These are phyloP conservation scores for Colaptes auratus DNA, from an alignment of 2,113 vertebrate species.

Conservation along the genomic window DNA sequence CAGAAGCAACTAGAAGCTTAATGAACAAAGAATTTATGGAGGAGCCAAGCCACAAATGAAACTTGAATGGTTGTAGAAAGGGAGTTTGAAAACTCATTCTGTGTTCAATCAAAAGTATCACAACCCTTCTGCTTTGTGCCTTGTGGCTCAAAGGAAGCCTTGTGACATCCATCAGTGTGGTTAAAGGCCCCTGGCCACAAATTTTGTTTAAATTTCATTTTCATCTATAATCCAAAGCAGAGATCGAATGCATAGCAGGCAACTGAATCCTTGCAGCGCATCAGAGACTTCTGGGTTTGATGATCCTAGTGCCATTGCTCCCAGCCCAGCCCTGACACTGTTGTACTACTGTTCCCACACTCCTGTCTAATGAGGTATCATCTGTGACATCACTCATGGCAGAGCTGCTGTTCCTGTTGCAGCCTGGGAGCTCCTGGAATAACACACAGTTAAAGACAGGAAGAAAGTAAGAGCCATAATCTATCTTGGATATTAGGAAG, in stretches of 20 bases:
- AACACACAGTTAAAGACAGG: slow-evolving; percentile 72
- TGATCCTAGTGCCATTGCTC: slow-evolving; percentile 35
- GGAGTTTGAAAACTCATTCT: slow-evolving; percentile 62
- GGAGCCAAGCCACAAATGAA: slow-evolving; percentile 65
- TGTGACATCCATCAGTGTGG: slow-evolving; percentile 56
- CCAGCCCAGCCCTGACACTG: slow-evolving; percentile 46
- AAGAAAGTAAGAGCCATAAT: neutral
- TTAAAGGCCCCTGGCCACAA: slow-evolving; percentile 43
- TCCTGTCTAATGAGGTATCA: slow-evolving; percentile 15
- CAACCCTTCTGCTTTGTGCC: slow-evolving; percentile 28
- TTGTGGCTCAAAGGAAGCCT: slow-evolving; percentile 14
- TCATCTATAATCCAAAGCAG: slow-evolving; percentile 67
- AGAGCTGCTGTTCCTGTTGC: neutral
- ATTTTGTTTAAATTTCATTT: slow-evolving; percentile 58
- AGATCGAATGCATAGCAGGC: slow-evolving; percentile 55
- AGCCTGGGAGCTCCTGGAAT: slow-evolving; percentile 70
- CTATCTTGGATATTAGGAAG: too few relatives aligned
- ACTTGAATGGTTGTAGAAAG: slow-evolving; percentile 60
- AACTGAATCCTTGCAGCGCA: neutral
- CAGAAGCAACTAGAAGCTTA: slow-evolving; percentile 61
- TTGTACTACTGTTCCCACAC: slow-evolving; percentile 14
- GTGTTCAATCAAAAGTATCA: slow-evolving; percentile 58
- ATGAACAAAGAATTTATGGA: slow-evolving; percentile 67
- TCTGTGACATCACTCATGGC: slow-evolving; percentile 44
- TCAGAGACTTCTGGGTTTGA: slow-evolving; percentile 37